Percentiles rank a stretch among this genome's conserved stretches.
These are phyloP conservation scores for Dryobota labecula DNA, from an alignment of 2,888 invertebrate species.

Conservation along the genomic window DNA sequence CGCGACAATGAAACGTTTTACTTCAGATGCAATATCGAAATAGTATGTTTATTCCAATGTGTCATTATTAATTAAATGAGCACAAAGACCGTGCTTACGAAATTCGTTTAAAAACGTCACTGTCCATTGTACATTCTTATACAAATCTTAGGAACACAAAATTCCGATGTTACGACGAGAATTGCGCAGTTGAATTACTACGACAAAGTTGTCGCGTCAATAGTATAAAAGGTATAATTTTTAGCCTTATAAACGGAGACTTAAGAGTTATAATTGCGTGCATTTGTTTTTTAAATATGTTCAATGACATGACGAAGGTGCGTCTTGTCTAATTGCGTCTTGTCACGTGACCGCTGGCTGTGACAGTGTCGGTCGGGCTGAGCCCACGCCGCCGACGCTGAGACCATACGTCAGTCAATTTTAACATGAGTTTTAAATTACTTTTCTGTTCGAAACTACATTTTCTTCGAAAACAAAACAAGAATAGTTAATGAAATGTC, in stretches of 20 bases:
- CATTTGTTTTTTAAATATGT: slow-evolving; percentile 42
- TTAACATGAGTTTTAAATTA: slow-evolving; percentile 49
- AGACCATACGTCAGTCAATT: slow-evolving; percentile 64
- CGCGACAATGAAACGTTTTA: slow-evolving; percentile 12
- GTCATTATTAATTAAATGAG: slow-evolving; percentile 41
- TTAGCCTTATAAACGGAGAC: slow-evolving; percentile 28
- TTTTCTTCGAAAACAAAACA: slow-evolving; percentile 35
- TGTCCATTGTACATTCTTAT: slow-evolving; percentile 56
- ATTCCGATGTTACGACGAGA: slow-evolving; percentile 64
- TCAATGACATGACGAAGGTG: slow-evolving; percentile 74
- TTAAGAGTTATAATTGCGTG: slow-evolving; percentile 46
- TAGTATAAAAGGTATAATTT: slow-evolving; percentile 21
- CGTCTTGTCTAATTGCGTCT: slow-evolving; percentile 77
- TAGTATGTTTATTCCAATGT: slow-evolving; percentile 33
- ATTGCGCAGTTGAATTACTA: slow-evolving; percentile 67
- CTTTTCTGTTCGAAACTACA: slow-evolving; percentile 19
- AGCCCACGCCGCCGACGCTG: slow-evolving; percentile 66
- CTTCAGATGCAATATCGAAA: slow-evolving; percentile 6
- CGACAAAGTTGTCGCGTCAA: slow-evolving; percentile 37
- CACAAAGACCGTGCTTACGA: slow-evolving; percentile 44
- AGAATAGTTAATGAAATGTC: slow-evolving; percentile 18
- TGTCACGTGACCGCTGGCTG: slow-evolving; percentile 70
- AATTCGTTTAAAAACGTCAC: slow-evolving; percentile 55
- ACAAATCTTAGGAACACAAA: slow-evolving; percentile 56
- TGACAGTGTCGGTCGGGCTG: slow-evolving; percentile 72